Evolutionary conservation across 2,113 vertebrate genomes (phyloP).

Genomic region (Pitta sordida): DNA sequence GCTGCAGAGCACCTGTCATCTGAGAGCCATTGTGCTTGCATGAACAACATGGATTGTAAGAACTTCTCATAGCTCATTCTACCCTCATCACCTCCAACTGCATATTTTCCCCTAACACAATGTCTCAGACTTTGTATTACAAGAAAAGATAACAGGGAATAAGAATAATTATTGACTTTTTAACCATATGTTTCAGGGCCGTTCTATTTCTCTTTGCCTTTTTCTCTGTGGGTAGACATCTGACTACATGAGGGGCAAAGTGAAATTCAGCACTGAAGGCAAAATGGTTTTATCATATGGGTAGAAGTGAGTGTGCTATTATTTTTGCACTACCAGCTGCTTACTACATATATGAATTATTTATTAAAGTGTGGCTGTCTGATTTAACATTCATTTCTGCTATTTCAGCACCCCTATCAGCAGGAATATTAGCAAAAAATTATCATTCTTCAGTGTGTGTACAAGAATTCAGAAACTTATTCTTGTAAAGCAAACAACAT

Average conservation of each 20-base stretch:
- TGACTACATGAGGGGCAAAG: neutral
- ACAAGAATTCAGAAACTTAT: neutral
- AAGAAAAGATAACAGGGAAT: neutral
- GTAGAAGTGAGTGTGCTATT: constrained; percentile 21
- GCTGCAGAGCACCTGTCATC: neutral
- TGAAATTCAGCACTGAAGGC: neutral
- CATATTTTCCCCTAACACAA: neutral
- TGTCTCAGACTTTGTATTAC: neutral
- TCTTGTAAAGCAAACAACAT: neutral
- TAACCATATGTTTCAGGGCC: neutral
- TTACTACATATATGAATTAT: constrained; percentile 28
- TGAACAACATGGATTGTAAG: neutral
- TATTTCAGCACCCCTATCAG: constrained; percentile 13
- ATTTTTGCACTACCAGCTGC: constrained; percentile 41
- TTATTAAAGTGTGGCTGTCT: constrained; percentile 45
- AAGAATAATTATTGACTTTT: neutral
- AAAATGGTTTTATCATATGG: constrained; percentile 28
- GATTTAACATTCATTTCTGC: constrained; percentile 3
- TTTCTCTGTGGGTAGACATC: neutral
- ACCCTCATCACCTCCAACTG: neutral
- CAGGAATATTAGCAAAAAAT: constrained; percentile 1
- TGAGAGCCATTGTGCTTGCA: neutral
- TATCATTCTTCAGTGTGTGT: neutral
- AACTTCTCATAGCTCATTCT: neutral
- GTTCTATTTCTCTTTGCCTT: neutral